These are phyloP conservation scores for Heliopora coerulea DNA, from an alignment of 92 coral and sea anemone genomes.

Conservation along the genomic window DNA sequence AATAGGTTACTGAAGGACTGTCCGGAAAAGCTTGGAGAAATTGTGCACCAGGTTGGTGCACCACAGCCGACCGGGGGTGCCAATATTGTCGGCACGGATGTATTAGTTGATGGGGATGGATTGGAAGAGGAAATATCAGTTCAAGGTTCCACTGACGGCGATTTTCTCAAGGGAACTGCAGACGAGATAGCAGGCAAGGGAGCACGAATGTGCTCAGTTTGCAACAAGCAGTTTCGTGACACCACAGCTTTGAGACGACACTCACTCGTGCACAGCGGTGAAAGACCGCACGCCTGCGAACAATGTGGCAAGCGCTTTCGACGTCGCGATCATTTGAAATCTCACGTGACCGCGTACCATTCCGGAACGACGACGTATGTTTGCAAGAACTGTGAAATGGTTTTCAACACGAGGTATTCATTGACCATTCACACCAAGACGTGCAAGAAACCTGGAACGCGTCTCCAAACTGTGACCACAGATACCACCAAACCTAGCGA, in stretches of 20 bases:
- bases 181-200: not conserved
- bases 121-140: not conserved
- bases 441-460: slow-evolving; percentile 6
- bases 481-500: slow-evolving; percentile 4
- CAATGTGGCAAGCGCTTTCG: slow-evolving; percentile 35
- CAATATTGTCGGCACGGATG: not conserved
- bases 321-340: slow-evolving; percentile 42
- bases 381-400: slow-evolving; percentile 24
- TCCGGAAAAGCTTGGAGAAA: not conserved
- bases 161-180: not conserved
- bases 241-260: slow-evolving; percentile 29
- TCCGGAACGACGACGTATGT: slow-evolving; percentile 5
- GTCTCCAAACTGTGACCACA: not conserved
- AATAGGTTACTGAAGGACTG: no score
- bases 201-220: slow-evolving; percentile 6
- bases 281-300: slow-evolving; percentile 29
- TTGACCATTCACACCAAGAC: slow-evolving; percentile 22
- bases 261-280: slow-evolving; percentile 38
- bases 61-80: not conserved
- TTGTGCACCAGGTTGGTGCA: not conserved
- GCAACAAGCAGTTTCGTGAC: slow-evolving; percentile 31
- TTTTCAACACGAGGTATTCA: slow-evolving; percentile 25
- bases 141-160: not conserved
- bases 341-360: slow-evolving; percentile 38
- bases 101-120: not conserved